phyloP scores from a whole-genome alignment of 2,888 invertebrate species.

The Rhagophthalmus giganteus region DNA sequence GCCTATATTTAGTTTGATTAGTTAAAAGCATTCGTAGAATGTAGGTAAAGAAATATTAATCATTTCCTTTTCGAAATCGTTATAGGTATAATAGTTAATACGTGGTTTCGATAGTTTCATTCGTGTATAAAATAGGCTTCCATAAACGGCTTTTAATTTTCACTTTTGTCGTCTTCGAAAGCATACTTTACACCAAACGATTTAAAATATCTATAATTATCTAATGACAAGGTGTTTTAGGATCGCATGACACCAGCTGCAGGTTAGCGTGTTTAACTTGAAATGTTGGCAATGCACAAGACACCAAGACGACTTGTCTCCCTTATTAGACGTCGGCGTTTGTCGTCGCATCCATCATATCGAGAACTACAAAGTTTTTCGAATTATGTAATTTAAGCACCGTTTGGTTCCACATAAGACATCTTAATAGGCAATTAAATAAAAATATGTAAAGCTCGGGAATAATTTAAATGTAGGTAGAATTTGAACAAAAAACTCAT shows the following conservation, averaged over 20 bases:
- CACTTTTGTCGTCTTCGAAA: neutral
- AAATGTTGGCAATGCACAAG: constrained; percentile 21
- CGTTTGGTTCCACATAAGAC: constrained; percentile 10
- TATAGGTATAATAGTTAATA: too few species aligned
- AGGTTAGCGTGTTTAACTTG: constrained; percentile 24
- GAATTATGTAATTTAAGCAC: constrained; percentile 10
- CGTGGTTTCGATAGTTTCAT: too few species aligned
- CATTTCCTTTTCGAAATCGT: too few species aligned
- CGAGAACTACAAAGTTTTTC: too few species aligned
- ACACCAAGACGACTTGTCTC: too few species aligned
- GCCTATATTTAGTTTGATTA: too few species aligned
- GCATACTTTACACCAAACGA: constrained; percentile 22
- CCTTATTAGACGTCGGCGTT: too few species aligned
- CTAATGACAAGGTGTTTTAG: constrained; percentile 28
- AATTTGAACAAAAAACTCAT: constrained; percentile 16
- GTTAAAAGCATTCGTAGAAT: too few species aligned
- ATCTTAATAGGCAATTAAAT: constrained; percentile 17
- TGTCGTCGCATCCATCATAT: too few species aligned
- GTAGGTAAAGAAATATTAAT: too few species aligned
- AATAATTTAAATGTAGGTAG: constrained; percentile 4
- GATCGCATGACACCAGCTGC: constrained; percentile 29
- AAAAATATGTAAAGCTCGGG: constrained; percentile 17
- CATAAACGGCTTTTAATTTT: constrained; percentile 3
- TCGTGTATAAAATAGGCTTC: too few species aligned
- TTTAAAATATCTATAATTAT: constrained; percentile 22